Conservation (phyloP, 2,113 vertebrate genomes). For the Rhinoptilus africanus region DNA sequence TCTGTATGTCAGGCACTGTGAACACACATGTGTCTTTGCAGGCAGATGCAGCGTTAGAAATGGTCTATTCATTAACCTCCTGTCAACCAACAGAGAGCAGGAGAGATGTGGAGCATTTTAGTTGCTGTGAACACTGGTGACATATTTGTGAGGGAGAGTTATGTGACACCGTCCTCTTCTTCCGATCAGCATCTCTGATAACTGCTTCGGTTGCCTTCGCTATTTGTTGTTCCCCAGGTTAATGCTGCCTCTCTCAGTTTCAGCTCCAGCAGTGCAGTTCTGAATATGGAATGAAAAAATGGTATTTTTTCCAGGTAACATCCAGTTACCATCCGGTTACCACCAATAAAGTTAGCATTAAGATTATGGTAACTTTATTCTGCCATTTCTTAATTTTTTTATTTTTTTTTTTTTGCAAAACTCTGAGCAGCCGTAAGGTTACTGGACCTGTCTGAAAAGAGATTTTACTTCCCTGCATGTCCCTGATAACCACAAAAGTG, state of each 20-base stretch:
- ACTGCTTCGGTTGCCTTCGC: neutral
- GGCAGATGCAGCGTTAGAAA: neutral
- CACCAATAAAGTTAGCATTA: too few species aligned
- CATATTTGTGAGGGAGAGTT: rapidly evolving
- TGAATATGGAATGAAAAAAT: neutral
- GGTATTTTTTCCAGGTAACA: neutral
- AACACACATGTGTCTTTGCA: neutral
- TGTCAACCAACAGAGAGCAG: neutral
- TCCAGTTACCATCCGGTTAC: too few species aligned
- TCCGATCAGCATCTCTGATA: neutral
- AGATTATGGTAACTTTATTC: neutral
- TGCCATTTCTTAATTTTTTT: neutral
- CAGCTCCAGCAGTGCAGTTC: neutral
- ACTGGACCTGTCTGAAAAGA: neutral
- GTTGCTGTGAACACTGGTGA: neutral
- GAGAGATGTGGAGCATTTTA: neutral
- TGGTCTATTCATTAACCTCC: neutral
- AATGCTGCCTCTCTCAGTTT: neutral
- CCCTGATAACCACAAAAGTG: neutral
- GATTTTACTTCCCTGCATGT: neutral
- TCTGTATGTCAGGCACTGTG: neutral
- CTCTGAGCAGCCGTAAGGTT: neutral
- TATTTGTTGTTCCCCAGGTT: neutral
- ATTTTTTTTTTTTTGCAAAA: neutral
- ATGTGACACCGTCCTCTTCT: neutral